These are phyloP conservation scores for Esox masquinongy DNA, from an alignment of 2,797 vertebrate genomes.

Conservation along the genomic window DNA sequence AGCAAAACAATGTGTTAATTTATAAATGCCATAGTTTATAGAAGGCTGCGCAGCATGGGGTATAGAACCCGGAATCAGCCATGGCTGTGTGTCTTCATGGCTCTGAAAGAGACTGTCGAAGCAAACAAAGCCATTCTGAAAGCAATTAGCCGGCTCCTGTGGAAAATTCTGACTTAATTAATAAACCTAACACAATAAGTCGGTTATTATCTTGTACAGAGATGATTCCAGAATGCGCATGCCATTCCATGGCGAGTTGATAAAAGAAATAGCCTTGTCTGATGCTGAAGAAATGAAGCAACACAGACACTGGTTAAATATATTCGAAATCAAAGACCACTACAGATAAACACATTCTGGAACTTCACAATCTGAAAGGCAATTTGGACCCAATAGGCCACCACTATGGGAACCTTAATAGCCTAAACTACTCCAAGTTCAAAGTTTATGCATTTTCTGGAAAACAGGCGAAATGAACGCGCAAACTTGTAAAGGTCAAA, in stretches of 20 bases:
- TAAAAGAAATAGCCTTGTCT: conserved; percentile 69
- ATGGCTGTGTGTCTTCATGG: conserved; percentile 66
- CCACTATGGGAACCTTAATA: conserved; percentile 51
- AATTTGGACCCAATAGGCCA: conserved; percentile 40
- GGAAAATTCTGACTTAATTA: conserved; percentile 29
- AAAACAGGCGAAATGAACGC: conserved; percentile 38
- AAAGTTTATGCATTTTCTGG: conserved; percentile 76
- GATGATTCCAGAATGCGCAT: conserved; percentile 21
- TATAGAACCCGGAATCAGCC: conserved; percentile 63
- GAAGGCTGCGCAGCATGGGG: conserved; percentile 62
- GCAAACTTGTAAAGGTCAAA: conserved; percentile 65
- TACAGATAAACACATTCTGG: conserved; percentile 35
- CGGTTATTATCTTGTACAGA: conserved; percentile 21
- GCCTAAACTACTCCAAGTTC: conserved; percentile 42
- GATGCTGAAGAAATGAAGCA: conserved; percentile 70
- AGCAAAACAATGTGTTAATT: not conserved
- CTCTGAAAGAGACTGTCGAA: conserved; percentile 53
- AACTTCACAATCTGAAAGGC: conserved; percentile 33
- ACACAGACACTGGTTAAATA: conserved; percentile 60
- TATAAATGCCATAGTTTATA: conserved; percentile 28
- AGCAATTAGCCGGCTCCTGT: conserved; percentile 47
- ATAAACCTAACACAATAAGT: not conserved
- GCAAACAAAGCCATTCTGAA: conserved; percentile 69
- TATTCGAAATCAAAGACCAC: conserved; percentile 47
- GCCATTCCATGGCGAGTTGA: conserved; percentile 46